Evolutionary conservation across 2,888 invertebrate species (phyloP), one percentile per base, ranked within the genome.

Genomic region (Leucania comma): DNA sequence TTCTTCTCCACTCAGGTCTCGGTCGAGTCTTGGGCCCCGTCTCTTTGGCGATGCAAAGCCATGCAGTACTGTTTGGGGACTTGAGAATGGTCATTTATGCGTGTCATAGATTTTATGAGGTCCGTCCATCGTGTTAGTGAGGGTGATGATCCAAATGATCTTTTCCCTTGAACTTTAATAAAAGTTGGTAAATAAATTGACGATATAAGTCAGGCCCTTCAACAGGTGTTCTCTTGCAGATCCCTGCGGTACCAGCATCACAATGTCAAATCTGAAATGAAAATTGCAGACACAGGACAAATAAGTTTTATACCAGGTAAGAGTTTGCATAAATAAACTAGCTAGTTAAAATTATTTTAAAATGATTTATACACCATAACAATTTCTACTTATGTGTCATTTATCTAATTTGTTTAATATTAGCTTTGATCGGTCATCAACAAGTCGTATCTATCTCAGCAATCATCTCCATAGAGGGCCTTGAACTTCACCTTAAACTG

Each of bases 201-300:
- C 8, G 14, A 22, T 22, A 10, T 56, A 5, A 74, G 50, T 17
- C 12, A 32, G 48, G 22, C 32, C 14, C 20, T 2, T 61, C 1
- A 54, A 17, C 48, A 50, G n/a, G 32, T 26, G 22, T 42, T 42
- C 50, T 75, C 22, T 66, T 72, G 5, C 72, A 72, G 72, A 35
- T 75, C 5, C 42, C 14, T 14, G 17, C 14, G 14, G 12, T 22
- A 14, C n/a, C 38, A 35, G 57, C 8, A 3, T 17, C 22, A 35
- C 22, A n/a, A 57, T 22, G 8, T 1, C 9, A 38, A 9, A 9
- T 17, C 9, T 17, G 24, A 12, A 38, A 20, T 20, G 24, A 17
- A 20, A 35, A 35, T 58, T 38, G 35, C 24, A 24, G 24, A 14
- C 17, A 22, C 4, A 42, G 5, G 2, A 24, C 38, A 24, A 17